Evolutionary conservation across 2,113 vertebrate genomes (phyloP).

Genomic region (Glaucomys volans): DNA sequence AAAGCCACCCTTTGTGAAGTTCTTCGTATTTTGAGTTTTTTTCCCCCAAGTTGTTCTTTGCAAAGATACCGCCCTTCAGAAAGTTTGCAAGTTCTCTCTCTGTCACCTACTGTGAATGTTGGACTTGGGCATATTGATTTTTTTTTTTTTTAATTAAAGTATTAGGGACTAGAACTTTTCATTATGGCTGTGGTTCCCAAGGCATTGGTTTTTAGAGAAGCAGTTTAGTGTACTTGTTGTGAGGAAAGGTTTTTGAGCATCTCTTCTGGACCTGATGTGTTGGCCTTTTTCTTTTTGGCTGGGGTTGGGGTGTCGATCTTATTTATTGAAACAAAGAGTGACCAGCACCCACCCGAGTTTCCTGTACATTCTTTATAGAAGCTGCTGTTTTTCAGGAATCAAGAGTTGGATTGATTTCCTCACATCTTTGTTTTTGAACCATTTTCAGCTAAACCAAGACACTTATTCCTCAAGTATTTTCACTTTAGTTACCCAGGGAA

Average conservation of each 20-base stretch:
- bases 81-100: constrained; percentile 71
- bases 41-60: constrained; percentile 66
- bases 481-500: constrained; percentile 50
- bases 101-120: constrained; percentile 60
- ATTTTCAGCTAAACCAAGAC: constrained; percentile 38
- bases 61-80: constrained; percentile 54
- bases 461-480: constrained; percentile 59
- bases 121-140: constrained; percentile 20
- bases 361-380: constrained; percentile 70
- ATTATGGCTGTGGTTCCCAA: constrained; percentile 38
- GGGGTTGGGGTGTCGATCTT: constrained; percentile 18
- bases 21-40: constrained; percentile 44
- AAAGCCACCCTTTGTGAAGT: constrained; percentile 59
- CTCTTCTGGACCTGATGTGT: neutral
- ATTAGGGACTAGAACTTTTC: constrained; percentile 55
- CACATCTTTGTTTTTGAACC: constrained; percentile 55
- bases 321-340: constrained; percentile 69
- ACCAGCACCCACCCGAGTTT: constrained; percentile 54
- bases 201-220: neutral
- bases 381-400: constrained; percentile 58
- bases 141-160: neutral
- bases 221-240: constrained; percentile 58
- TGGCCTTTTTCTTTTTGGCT: constrained; percentile 41
- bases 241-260: constrained; percentile 27
- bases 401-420: constrained; percentile 53